Conservation (phyloP, 2,888 invertebrate species). For the Pterobdella sp. region DNA sequence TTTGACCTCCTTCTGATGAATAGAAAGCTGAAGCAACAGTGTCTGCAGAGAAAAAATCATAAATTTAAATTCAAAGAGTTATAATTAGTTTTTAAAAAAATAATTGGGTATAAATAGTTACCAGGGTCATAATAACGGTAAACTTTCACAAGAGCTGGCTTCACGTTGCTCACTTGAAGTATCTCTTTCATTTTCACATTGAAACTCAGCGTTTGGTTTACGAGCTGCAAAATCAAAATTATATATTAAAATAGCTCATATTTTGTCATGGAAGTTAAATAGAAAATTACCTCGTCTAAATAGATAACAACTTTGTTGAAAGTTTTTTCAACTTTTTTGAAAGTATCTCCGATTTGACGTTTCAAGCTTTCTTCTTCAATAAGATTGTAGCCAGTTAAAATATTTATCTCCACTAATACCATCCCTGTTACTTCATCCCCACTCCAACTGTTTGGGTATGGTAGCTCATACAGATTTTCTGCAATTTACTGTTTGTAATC, state of each 20-base stretch:
- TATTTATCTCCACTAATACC: constrained; percentile 26
- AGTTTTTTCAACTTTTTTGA: constrained; percentile 50
- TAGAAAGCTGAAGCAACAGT: constrained; percentile 20
- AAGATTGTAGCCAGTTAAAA: constrained; percentile 25
- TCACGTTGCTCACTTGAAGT: constrained; percentile 2
- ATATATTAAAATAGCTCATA: no score
- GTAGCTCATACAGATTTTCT: not conserved
- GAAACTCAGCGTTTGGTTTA: not conserved
- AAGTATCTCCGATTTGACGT: constrained; percentile 30
- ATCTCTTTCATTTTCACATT: not conserved
- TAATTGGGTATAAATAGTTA: not conserved
- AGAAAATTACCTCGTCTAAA: constrained; percentile 53
- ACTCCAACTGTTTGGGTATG: constrained; percentile 17
- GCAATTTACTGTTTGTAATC: no score
- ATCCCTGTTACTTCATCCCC: constrained; percentile 28
- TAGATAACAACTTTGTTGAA: constrained; percentile 52
- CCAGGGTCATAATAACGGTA: constrained; percentile 23
- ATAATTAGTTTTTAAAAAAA: not conserved
- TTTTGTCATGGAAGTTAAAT: no score
- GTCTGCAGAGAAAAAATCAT: not conserved
- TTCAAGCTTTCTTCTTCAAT: constrained; percentile 20
- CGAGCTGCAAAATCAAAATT: constrained; percentile 14
- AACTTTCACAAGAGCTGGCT: constrained; percentile 17
- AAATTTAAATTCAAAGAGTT: not conserved
- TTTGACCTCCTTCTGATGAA: constrained; percentile 5